Evolutionary conservation across 2,113 vertebrate species (phyloP).

Genomic region (Rhabdomys dilectus): DNA sequence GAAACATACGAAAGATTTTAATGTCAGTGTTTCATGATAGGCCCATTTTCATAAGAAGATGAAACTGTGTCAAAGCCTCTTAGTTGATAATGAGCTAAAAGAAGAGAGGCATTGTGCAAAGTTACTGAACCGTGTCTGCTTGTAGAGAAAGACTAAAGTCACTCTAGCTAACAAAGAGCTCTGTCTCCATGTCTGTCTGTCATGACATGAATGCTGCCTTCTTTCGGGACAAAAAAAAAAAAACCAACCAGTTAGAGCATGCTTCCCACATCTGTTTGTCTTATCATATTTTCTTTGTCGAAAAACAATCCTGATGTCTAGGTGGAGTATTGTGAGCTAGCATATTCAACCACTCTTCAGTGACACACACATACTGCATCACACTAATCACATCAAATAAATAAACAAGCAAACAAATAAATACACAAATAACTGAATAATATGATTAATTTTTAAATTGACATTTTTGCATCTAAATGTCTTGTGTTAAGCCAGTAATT

Average conservation of each 20-base stretch:
- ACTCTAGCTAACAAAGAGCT: too few relatives aligned
- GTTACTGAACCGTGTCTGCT: too few relatives aligned
- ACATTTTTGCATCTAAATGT: not conserved
- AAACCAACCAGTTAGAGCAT: not conserved
- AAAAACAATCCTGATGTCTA: not conserved
- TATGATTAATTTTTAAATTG: not conserved
- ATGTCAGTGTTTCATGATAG: not conserved
- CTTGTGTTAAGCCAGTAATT: not conserved
- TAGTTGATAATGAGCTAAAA: too few relatives aligned
- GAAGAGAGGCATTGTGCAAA: not conserved
- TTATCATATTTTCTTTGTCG: not conserved
- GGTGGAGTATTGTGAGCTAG: too few relatives aligned
- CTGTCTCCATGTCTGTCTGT: not conserved
- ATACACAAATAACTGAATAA: not conserved
- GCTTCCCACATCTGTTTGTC: not conserved
- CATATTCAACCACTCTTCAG: not conserved
- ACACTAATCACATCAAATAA: not conserved
- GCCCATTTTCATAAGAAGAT: not conserved
- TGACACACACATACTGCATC: too few relatives aligned
- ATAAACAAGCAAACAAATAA: not conserved
- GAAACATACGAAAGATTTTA: not conserved
- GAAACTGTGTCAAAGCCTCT: not conserved
- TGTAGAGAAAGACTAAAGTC: not conserved
- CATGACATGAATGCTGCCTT: too few relatives aligned
- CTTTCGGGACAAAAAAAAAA: not conserved